A percentile compares a stretch with the other conserved stretches of the same genome.
Evolutionary conservation across 2,797 vertebrate species (phyloP).

Genomic region (Sebastolobus altivelis): DNA sequence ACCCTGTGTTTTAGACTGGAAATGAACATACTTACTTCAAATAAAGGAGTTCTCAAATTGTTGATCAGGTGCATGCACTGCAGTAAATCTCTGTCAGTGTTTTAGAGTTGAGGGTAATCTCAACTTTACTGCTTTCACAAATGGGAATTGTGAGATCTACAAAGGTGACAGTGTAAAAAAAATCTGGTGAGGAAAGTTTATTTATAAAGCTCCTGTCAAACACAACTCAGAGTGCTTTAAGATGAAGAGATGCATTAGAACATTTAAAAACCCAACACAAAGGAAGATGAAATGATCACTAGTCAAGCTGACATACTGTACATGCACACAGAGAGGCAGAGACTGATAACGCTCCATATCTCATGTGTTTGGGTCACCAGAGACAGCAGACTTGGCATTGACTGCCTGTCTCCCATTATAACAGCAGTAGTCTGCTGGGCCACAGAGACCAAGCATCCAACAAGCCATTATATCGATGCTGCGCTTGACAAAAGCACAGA

Average conservation of each 20-base stretch:
- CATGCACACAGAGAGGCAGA: too few species aligned
- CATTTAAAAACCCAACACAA: background rate
- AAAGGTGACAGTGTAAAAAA: background rate
- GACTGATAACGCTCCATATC: background rate
- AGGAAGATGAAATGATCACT: background rate
- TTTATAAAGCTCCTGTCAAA: background rate
- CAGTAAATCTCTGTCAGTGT: background rate
- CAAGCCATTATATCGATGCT: slow-evolving; percentile 51
- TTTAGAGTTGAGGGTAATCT: background rate
- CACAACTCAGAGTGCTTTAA: background rate
- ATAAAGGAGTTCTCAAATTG: background rate
- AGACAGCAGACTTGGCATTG: slow-evolving; percentile 17
- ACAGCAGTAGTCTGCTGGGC: slow-evolving; percentile 23
- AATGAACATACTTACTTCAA: background rate
- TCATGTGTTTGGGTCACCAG: slow-evolving; percentile 23
- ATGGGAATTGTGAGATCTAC: background rate
- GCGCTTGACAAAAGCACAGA: slow-evolving; percentile 56
- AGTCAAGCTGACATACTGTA: background rate
- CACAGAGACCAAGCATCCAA: slow-evolving; percentile 51
- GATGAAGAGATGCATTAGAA: background rate
- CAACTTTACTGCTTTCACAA: background rate
- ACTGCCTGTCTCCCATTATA: slow-evolving; percentile 42
- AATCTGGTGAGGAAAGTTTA: background rate
- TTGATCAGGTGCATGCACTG: background rate
- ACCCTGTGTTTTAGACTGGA: background rate